Percentiles rank a stretch among this genome's conserved stretches.
Evolutionary conservation across 2,888 invertebrate species (phyloP).

Genomic region (Luperina nickerlii): DNA sequence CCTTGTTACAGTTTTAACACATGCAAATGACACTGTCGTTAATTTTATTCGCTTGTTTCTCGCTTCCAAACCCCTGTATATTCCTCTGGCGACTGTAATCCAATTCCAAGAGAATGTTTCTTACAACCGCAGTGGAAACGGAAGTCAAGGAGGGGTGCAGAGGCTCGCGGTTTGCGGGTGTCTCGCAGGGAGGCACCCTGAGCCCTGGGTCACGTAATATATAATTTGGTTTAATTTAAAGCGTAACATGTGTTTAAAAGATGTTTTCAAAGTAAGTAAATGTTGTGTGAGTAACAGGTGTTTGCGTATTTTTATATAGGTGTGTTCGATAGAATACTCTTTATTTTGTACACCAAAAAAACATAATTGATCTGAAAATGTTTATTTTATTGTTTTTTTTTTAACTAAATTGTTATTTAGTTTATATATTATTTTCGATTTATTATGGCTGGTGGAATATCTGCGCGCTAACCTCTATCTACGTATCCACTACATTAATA

Average conservation of each 20-base stretch:
- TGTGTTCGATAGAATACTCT: not conserved
- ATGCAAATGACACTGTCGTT: conserved; percentile 68
- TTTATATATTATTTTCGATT: not conserved
- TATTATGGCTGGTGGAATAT: not conserved
- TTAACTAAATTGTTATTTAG: not conserved
- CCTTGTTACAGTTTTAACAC: conserved; percentile 61
- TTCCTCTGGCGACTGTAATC: conserved; percentile 75
- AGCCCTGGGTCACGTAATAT: conserved; percentile 75
- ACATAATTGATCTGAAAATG: no score
- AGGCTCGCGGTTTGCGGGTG: conserved; percentile 73
- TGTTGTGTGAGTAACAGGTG: not conserved
- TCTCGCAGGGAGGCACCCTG: conserved; percentile 75
- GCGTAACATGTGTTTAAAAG: conserved; percentile 43
- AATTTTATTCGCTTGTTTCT: conserved; percentile 54
- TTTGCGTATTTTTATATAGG: not conserved
- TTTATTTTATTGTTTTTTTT: no score
- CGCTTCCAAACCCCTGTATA: conserved; percentile 40
- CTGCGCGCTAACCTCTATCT: not conserved
- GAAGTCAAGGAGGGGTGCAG: conserved; percentile 74
- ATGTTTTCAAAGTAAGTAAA: conserved; percentile 47
- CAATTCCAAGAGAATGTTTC: conserved; percentile 81
- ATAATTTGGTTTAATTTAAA: conserved; percentile 65
- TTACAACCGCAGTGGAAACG: conserved; percentile 79
- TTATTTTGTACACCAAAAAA: no score
- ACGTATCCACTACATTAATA: not conserved